Conservation (phyloP, 2,113 vertebrate species). For the Macrotis lagotis region DNA sequence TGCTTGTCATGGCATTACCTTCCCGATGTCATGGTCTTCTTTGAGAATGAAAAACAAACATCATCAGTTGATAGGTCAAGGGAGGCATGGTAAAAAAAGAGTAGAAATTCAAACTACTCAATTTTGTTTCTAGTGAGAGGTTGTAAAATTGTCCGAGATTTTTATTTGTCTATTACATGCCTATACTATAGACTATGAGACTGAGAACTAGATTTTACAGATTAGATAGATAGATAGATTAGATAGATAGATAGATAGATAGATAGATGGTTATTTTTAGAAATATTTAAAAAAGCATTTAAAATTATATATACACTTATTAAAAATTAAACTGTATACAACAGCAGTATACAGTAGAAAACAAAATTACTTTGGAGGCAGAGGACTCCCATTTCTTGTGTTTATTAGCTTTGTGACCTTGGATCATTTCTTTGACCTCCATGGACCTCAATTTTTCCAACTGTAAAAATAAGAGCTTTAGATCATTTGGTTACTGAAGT, state of each 20-base stretch:
- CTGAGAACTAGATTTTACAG: background rate
- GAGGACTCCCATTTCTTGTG: background rate
- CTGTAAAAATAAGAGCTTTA: background rate
- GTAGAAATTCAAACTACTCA: background rate
- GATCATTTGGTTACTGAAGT: background rate
- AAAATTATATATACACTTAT: background rate
- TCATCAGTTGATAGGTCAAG: background rate
- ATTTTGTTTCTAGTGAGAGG: background rate
- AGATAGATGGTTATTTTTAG: background rate
- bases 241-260: background rate
- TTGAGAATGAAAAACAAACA: too few species aligned
- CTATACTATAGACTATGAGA: background rate
- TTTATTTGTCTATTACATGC: background rate
- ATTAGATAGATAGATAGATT: background rate
- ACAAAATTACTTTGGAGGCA: background rate
- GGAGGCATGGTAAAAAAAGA: background rate
- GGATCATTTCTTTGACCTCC: background rate
- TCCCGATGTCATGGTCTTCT: too few species aligned
- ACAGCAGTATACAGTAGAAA: background rate
- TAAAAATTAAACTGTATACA: background rate
- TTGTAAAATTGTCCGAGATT: background rate
- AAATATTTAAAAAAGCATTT: background rate
- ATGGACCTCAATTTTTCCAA: background rate
- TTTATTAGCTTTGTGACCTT: background rate
- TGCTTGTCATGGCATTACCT: too few species aligned